Evolutionary conservation across 2,888 invertebrate genomes (phyloP), one percentile per base, ranked within the genome.

Genomic region (Limnephilus rhombicus): DNA sequence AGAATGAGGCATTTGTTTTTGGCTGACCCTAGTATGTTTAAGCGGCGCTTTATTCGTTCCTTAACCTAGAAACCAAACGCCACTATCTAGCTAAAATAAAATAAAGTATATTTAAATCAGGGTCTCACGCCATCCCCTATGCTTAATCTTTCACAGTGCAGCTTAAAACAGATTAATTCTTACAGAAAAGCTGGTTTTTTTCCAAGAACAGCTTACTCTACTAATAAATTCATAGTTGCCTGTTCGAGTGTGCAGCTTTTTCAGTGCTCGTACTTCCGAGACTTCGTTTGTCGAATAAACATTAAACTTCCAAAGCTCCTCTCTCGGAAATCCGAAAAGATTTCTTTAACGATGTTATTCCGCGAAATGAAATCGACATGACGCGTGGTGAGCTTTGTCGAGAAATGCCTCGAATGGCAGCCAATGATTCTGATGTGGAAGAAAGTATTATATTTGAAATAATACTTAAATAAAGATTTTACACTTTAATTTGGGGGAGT

Each of bases 351-450:
- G 68, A 90, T 41, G 34, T 68, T 85, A 37, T 90, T 90, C 68
- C 53, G 82, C 53, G 83, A 85, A 90, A 85, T 90, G 18, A 85
- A 90, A 85, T 85, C 53, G 83, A 83, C 90, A 90, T 90, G 24
- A 90, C 82, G 49, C 41, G 83, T 53, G 83, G 53, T 7, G 45
- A 31, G n/a, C 88, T 68, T 88, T 88, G 31, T 80, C 15, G 68
- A n/a, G 80, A 80, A 34, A 88, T 15, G n/a, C 29, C 29, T 37
- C 80, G 68, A 88, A 24, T 31, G 88, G n/a, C 88, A 80, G 34
- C 68, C 68, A 80, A 88, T 37, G 80, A 31, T 41, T n/a, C 37
- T 5, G 3, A 88, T 68, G 49, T n/a, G 13, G 15, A n/a, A 83
- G 83, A n/a, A 13, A 9, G 49, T 85, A 41, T 12, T 45, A 12